phyloP scores from a whole-genome alignment of 2,888 invertebrate species.

The Drosophila pseudotakahashii region DNA sequence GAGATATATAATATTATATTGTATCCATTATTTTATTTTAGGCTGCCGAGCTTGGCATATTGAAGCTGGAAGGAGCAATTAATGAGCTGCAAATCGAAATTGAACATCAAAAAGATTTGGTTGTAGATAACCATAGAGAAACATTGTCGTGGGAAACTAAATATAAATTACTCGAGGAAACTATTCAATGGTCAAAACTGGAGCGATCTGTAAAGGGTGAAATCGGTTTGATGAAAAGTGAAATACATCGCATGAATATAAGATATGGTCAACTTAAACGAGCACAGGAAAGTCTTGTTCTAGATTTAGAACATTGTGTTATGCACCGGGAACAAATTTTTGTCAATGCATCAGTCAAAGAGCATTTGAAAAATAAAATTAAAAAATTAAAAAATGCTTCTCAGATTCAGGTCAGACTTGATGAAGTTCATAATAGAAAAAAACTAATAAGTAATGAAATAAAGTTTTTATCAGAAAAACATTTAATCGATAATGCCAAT shows the following conservation, averaged over 20 bases:
- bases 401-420: constrained; percentile 86
- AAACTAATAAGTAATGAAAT: constrained; percentile 85
- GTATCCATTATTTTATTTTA: constrained; percentile 5
- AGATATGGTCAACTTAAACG: constrained; percentile 81
- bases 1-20: no score
- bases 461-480: constrained; percentile 65
- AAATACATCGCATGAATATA: constrained; percentile 94
- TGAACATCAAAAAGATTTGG: constrained; percentile 85
- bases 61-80: constrained; percentile 89
- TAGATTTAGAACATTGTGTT: constrained; percentile 88
- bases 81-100: constrained; percentile 88
- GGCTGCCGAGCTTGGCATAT: constrained; percentile 89
- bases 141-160: constrained; percentile 93
- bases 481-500: constrained; percentile 63
- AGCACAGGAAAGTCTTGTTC: constrained; percentile 84
- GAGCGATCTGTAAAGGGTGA: constrained; percentile 89
- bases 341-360: constrained; percentile 86
- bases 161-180: constrained; percentile 89
- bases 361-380: constrained; percentile 85
- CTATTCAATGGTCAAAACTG: constrained; percentile 88
- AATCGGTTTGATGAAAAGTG: constrained; percentile 90
- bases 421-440: constrained; percentile 86
- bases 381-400: constrained; percentile 84
- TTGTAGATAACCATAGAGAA: constrained; percentile 88
- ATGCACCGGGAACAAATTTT: constrained; percentile 88